Evolutionary conservation across 2,797 vertebrate species (phyloP).

Genomic region (Uromys caudimaculatus): DNA sequence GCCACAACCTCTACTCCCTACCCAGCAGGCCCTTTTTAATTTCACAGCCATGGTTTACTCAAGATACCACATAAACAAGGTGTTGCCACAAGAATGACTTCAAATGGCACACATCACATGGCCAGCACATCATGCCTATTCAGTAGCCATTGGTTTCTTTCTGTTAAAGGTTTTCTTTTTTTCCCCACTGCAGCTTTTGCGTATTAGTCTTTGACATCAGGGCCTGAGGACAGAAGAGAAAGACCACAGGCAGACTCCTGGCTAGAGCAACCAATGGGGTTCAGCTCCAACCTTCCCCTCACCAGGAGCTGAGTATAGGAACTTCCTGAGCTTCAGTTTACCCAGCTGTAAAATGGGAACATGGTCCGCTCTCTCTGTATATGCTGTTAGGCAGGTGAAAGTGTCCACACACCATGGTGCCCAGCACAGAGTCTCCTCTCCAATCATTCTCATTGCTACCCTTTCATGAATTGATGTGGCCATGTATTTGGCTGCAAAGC

Average conservation of each 20-base stretch:
- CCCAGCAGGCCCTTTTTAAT: background rate
- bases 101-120: background rate
- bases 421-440: background rate
- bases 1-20: background rate
- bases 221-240: background rate
- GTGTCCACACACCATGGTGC: fast-evolving
- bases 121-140: background rate
- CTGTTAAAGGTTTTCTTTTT: background rate
- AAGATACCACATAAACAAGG: background rate
- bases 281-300: background rate
- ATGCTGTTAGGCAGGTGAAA: fast-evolving
- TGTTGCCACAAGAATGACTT: background rate
- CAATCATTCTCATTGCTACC: fast-evolving
- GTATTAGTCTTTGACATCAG: background rate
- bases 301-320: fast-evolving
- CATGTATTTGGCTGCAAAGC: background rate
- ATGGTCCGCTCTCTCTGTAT: fast-evolving
- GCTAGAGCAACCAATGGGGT: background rate
- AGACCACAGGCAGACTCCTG: fast-evolving
- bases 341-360: too few relatives aligned
- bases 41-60: background rate
- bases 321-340: too few relatives aligned
- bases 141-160: background rate
- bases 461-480: fast-evolving
- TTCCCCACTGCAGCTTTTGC: fast-evolving